Evolutionary conservation across 92 coral and sea anemone genomes (phyloP).

Genomic region (Zoanthus sansibaricus): DNA sequence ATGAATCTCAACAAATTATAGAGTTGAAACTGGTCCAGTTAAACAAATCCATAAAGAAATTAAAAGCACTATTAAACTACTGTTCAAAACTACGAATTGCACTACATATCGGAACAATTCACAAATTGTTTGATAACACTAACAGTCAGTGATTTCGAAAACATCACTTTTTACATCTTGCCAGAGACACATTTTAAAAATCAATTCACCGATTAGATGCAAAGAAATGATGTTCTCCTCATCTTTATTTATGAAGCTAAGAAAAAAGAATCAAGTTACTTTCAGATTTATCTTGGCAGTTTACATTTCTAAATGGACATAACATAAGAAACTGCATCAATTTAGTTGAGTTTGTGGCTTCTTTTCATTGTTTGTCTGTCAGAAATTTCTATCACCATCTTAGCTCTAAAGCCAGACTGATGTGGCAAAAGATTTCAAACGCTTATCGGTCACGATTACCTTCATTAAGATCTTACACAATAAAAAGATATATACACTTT

Average conservation of each 20-base stretch:
- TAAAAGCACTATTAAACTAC: background rate
- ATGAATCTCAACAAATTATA: slow-evolving; percentile 30
- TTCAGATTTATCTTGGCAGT: background rate
- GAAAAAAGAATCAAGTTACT: background rate
- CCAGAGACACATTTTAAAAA: background rate
- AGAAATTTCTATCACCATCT: slow-evolving; percentile 19
- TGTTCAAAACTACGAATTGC: background rate
- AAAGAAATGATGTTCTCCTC: background rate
- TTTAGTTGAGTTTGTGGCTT: background rate
- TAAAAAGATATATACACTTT: background rate
- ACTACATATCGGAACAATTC: slow-evolving; percentile 15
- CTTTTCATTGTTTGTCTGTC: slow-evolving; percentile 21
- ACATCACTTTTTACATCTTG: slow-evolving; percentile 13
- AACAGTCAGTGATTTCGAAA: slow-evolving; percentile 31
- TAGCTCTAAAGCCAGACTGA: slow-evolving; percentile 2
- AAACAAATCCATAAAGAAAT: background rate
- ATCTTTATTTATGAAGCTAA: background rate
- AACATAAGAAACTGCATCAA: slow-evolving; percentile 5
- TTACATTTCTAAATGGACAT: background rate
- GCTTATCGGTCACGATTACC: background rate
- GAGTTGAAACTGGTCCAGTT: background rate
- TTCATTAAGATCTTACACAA: background rate
- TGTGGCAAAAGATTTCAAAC: slow-evolving; percentile 2
- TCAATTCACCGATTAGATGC: background rate
- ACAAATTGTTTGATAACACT: slow-evolving; percentile 11